These are phyloP conservation scores for Phymastichus coffea DNA, from an alignment of 1,140 invertebrate species.

Conservation along the genomic window DNA sequence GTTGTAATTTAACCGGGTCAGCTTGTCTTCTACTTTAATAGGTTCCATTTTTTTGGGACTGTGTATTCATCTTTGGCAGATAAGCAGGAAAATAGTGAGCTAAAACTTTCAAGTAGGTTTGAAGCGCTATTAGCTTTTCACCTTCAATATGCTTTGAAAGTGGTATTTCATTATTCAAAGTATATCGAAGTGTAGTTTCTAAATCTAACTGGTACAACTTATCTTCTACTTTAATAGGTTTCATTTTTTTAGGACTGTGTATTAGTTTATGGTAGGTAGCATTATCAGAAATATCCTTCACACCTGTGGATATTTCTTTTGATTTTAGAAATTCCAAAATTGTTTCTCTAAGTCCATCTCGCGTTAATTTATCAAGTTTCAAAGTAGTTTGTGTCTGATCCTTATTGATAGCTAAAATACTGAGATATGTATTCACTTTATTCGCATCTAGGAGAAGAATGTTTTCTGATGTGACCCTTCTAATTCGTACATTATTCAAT, in stretches of 20 bases:
- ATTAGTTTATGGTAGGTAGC: neutral
- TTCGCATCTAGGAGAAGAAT: conserved; percentile 52
- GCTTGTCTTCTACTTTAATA: conserved; percentile 46
- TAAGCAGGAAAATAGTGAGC: conserved; percentile 71
- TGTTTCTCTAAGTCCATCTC: conserved; percentile 46
- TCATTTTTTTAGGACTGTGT: conserved; percentile 28
- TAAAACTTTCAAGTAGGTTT: conserved; percentile 71
- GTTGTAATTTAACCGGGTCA: conserved; percentile 87
- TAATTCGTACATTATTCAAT: conserved; percentile 57
- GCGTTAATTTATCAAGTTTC: conserved; percentile 50
- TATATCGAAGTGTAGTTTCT: conserved; percentile 78
- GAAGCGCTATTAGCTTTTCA: conserved; percentile 69
- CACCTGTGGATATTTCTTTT: conserved; percentile 39
- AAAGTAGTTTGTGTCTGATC: conserved; percentile 48
- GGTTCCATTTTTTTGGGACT: conserved; percentile 39
- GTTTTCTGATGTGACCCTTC: conserved; percentile 59
- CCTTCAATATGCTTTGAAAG: conserved; percentile 68
- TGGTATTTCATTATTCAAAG: conserved; percentile 78
- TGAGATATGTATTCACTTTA: conserved; percentile 58
- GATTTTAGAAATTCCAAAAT: conserved; percentile 55
- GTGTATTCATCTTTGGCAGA: conserved; percentile 63
- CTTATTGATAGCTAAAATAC: conserved; percentile 53
- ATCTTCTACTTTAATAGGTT: conserved; percentile 42
- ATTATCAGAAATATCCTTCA: neutral
- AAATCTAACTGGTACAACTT: conserved; percentile 80